A percentile compares a stretch with the other conserved stretches of the same genome.
Conservation (phyloP, 2,888 invertebrate species). For the Abrostola triplasia region DNA sequence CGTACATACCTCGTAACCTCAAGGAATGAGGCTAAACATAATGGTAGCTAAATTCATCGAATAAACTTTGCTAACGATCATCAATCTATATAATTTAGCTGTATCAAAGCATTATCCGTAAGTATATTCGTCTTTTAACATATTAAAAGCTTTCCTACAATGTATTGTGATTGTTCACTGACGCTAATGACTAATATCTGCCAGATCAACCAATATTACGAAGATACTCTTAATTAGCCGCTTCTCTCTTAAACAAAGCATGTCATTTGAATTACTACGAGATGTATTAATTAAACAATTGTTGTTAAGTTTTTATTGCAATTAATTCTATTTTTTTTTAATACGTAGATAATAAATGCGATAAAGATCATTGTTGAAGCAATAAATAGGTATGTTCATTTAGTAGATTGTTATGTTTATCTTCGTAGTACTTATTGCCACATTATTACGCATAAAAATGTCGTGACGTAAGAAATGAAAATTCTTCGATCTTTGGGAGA, state of each 20-base stretch:
- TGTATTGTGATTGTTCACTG: conserved; percentile 6
- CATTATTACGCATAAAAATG: conserved; percentile 13
- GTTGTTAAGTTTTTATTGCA: background rate
- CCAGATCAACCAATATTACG: conserved; percentile 6
- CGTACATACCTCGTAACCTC: background rate
- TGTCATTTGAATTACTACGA: conserved; percentile 21
- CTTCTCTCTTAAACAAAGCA: conserved; percentile 10
- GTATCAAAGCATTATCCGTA: conserved; percentile 7
- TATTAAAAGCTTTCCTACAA: conserved; percentile 27
- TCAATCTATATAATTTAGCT: conserved; percentile 30
- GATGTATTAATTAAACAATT: conserved; percentile 4
- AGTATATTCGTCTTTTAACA: conserved; percentile 4
- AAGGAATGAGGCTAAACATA: conserved; percentile 8
- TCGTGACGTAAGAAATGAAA: conserved; percentile 5
- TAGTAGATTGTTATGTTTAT: background rate
- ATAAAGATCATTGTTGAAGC: background rate
- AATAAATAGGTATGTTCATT: background rate
- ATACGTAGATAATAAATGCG: background rate
- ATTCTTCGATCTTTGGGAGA: background rate
- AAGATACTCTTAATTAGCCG: conserved; percentile 13
- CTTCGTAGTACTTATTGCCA: conserved; percentile 11
- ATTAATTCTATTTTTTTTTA: background rate
- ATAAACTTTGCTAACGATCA: conserved; percentile 14
- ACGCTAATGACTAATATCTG: conserved; percentile 18
- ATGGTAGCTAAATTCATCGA: conserved; percentile 9